Evolutionary conservation across 2,888 invertebrate genomes (phyloP).

Genomic region (Pyrrhia umbra): DNA sequence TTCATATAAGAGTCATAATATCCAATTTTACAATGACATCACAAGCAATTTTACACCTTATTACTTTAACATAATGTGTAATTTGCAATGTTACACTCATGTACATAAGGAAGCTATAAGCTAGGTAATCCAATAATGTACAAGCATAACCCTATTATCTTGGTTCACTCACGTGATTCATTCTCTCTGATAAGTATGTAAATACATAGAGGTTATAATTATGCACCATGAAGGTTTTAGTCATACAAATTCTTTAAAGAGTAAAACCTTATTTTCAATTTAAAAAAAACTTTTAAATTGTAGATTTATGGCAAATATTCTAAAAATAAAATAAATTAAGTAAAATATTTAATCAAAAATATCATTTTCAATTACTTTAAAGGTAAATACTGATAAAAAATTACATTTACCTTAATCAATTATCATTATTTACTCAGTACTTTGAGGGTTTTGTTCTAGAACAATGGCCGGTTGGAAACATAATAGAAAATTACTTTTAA

Average conservation of each 20-base stretch:
- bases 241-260: not conserved
- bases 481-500: no score
- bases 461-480: no score
- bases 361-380: not conserved
- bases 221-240: conserved; percentile 13
- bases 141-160: conserved; percentile 56
- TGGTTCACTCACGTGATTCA: conserved; percentile 54
- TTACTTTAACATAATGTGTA: not conserved
- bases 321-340: no score
- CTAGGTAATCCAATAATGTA: conserved; percentile 55
- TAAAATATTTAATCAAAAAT: not conserved
- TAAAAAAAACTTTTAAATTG: no score
- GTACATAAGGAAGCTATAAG: conserved; percentile 49
- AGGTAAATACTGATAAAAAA: not conserved
- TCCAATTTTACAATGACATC: not conserved
- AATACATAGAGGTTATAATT: conserved; percentile 2
- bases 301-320: no score
- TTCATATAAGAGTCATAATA: not conserved
- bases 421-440: no score
- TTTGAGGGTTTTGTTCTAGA: no score
- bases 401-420: not conserved
- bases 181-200: conserved; percentile 29
- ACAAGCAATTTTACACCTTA: conserved; percentile 2
- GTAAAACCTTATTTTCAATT: no score
- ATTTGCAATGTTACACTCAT: not conserved